phyloP scores from a whole-genome alignment of 2,797 vertebrate genomes.

The Micropoecilia bifurca region DNA sequence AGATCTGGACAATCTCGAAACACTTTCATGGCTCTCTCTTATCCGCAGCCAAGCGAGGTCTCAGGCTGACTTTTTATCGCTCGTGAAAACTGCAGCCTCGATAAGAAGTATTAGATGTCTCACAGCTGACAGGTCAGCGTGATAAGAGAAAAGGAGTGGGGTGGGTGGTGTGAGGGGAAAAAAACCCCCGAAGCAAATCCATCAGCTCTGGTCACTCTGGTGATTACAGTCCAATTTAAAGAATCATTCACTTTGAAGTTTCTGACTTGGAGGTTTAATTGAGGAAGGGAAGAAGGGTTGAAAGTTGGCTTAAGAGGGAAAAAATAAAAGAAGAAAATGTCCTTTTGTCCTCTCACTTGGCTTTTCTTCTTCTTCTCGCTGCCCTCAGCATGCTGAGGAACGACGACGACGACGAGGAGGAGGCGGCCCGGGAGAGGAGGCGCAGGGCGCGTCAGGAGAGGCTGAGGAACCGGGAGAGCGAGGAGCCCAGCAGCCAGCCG shows the following conservation, averaged over 20 bases:
- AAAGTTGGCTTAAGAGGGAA: constrained; percentile 6
- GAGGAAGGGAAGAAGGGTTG: constrained; percentile 22
- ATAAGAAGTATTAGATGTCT: constrained; percentile 71
- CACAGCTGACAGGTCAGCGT: constrained; percentile 68
- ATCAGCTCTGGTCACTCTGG: constrained; percentile 45
- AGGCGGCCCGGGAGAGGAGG: constrained; percentile 93
- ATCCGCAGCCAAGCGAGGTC: constrained; percentile 61
- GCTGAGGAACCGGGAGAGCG: constrained; percentile 83
- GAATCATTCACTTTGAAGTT: constrained; percentile 61
- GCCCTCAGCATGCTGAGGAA: constrained; percentile 85
- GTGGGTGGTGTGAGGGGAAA: background rate
- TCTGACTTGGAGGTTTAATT: constrained; percentile 39
- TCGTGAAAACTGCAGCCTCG: constrained; percentile 62
- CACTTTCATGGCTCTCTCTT: constrained; percentile 43
- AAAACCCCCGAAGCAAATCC: constrained; percentile 41
- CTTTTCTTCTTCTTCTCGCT: constrained; percentile 8
- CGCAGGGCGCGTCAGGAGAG: constrained; percentile 94
- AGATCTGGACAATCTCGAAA: constrained; percentile 46
- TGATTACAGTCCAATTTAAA: constrained; percentile 66
- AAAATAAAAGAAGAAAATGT: constrained; percentile 12
- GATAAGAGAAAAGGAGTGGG: constrained; percentile 41
- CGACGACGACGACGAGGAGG: constrained; percentile 95
- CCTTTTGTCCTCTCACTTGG: constrained; percentile 18
- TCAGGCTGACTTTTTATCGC: constrained; percentile 67
- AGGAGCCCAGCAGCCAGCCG: constrained; percentile 81